phyloP scores from a whole-genome alignment of 1,140 invertebrate species.

The Acromyrmex echinatior region DNA sequence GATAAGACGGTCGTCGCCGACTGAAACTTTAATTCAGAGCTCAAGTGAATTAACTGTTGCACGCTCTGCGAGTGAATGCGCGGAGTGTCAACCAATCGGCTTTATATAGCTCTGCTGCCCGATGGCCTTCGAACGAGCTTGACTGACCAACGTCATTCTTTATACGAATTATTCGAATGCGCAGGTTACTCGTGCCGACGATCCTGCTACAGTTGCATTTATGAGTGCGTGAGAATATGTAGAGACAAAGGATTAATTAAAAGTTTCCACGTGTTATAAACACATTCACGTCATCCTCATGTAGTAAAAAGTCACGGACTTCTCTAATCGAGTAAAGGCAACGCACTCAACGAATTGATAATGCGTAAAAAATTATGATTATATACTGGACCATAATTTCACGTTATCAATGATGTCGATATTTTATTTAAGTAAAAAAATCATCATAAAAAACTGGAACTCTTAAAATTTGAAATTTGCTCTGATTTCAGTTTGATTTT shows the following conservation, averaged over 20 bases:
- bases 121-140: conserved; percentile 67
- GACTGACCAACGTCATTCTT: conserved; percentile 23
- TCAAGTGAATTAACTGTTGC: background rate
- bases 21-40: background rate
- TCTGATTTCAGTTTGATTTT: background rate
- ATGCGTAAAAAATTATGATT: background rate
- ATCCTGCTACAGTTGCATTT: conserved; percentile 36
- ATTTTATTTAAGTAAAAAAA: background rate
- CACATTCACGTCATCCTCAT: background rate
- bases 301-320: background rate
- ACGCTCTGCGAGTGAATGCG: conserved; percentile 49
- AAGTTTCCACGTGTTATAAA: conserved; percentile 5
- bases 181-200: conserved; percentile 15
- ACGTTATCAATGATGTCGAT: background rate
- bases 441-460: background rate
- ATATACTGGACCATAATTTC: background rate
- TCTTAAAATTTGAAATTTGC: background rate
- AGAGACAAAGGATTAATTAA: background rate
- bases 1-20: background rate
- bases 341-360: background rate
- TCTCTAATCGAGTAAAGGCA: background rate
- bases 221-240: background rate
- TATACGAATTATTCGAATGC: background rate
- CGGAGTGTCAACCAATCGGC: background rate
- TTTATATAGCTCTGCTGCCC: conserved; percentile 65